Conservation (phyloP, 92 coral and sea anemone species). For the Heteractis magnifica region DNA sequence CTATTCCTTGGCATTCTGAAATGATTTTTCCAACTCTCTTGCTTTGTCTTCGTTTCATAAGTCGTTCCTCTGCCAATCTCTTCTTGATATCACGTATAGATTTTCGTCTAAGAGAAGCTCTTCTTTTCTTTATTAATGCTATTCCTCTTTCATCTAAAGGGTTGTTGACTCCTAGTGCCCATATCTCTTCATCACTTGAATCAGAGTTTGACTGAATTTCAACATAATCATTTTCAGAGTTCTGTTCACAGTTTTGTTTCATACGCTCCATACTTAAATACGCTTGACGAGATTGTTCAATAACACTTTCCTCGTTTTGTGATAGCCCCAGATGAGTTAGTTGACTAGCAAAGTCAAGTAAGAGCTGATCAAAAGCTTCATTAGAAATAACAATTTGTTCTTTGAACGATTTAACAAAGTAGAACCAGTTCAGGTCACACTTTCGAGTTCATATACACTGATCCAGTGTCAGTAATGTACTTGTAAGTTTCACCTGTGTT, state of each 20-base stretch:
- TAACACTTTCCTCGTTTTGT: slow-evolving; percentile 8
- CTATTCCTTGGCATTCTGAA: slow-evolving; percentile 50
- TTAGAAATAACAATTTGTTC: slow-evolving; percentile 15
- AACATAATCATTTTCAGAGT: slow-evolving; percentile 24
- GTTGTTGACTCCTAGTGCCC: slow-evolving; percentile 37
- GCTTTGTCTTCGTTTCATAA: slow-evolving; percentile 47
- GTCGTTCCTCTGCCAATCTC: slow-evolving; percentile 49
- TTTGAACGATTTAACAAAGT: slow-evolving; percentile 14
- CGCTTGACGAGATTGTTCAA: slow-evolving; percentile 55
- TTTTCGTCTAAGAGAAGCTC: slow-evolving; percentile 55
- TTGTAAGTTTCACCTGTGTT: slow-evolving; percentile 26
- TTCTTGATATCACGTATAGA: slow-evolving; percentile 39
- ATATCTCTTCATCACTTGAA: slow-evolving; percentile 43
- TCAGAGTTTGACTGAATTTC: slow-evolving; percentile 39
- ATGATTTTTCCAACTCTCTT: slow-evolving; percentile 48
- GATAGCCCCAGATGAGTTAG: slow-evolving; percentile 9
- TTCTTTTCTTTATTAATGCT: slow-evolving; percentile 38
- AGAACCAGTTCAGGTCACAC: slow-evolving; percentile 51
- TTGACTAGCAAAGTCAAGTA: slow-evolving; percentile 29
- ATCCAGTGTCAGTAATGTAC: slow-evolving; percentile 33
- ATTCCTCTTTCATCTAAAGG: slow-evolving; percentile 48
- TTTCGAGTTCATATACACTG: slow-evolving; percentile 16
- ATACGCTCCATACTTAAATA: slow-evolving; percentile 22
- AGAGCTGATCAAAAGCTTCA: slow-evolving; percentile 35
- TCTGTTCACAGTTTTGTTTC: slow-evolving; percentile 29